Percentiles rank a stretch among this genome's conserved stretches.
phyloP scores from a whole-genome alignment of 2,888 invertebrate species.

The Drosophila trichaetosa region DNA sequence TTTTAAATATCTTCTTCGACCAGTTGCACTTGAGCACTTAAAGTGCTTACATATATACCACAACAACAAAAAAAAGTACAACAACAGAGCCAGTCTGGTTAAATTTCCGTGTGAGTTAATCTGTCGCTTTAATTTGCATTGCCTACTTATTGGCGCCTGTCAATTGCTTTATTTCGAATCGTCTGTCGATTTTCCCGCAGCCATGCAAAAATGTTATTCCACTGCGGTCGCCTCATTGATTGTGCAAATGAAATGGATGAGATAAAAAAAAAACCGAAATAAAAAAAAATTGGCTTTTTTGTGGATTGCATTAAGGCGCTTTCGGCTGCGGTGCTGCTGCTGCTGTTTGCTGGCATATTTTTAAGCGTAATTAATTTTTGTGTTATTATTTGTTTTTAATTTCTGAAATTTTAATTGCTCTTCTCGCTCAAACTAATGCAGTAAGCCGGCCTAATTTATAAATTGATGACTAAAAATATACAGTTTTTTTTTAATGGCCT shows the following conservation, averaged over 20 bases:
- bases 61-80: not conserved
- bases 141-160: constrained; percentile 37
- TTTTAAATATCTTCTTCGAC: not conserved
- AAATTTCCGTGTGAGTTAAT: constrained; percentile 35
- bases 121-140: constrained; percentile 53
- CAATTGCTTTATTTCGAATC: constrained; percentile 48
- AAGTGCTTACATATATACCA: not conserved
- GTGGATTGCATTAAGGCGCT: constrained; percentile 14
- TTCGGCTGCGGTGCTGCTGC: not conserved
- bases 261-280: constrained; percentile 15
- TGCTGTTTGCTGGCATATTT: constrained; percentile 6
- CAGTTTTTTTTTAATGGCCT: not conserved
- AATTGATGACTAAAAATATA: constrained; percentile 1
- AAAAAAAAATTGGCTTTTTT: constrained; percentile 13
- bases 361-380: constrained; percentile 55
- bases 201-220: constrained; percentile 46
- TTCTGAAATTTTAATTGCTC: constrained; percentile 62
- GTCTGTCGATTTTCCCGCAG: constrained; percentile 9
- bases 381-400: constrained; percentile 70
- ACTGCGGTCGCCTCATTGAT: constrained; percentile 63
- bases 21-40: constrained; percentile 2
- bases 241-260: constrained; percentile 54
- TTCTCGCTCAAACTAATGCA: constrained; percentile 10
- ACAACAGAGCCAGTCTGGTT: constrained; percentile 1
- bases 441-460: constrained; percentile 9